Base-by-base conservation (phyloP, 2,113 vertebrate species). In the Synodontis membranacea region DNA sequence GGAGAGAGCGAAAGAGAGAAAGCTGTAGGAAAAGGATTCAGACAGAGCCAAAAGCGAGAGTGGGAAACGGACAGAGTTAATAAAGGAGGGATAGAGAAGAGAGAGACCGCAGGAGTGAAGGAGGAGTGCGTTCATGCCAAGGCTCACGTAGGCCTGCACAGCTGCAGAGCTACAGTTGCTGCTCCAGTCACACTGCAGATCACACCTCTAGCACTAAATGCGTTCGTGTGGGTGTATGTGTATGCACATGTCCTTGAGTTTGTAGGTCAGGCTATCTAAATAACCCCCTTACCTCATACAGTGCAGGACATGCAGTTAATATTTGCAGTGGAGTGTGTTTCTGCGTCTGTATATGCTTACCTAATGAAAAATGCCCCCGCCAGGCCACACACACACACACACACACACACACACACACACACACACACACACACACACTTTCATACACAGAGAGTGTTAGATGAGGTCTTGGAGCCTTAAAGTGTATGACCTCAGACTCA, bases 61-160 rank as follows among this genome's bases (percentile, higher is more conserved):
- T 23, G 60, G 76, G 75, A 80, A 78, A 83, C 52, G 23, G 70
- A 44, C 80, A 76, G 74, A 48, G 80, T 80, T 64, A 62, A 79
- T 83, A 34, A 80, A 85, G 56, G 85, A 58, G 81, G 50, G 75
- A 83, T 82, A 58, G 54, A 84, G 34, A 75, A 23, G 58, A 72
- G 76, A 19, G 80, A 80, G 64, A 76, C 64, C 44, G 72, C 60
- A 25, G 64, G 54, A 86, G 82, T 37, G 80, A 84, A 72, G 56
- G 70, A 83, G 70, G 48, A 88, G 84, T 84, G 86, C 54, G 87
- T 90, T 86, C 89, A 83, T 90, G 89, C 84, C 87, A 88, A 74
- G 58, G 72, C 86, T 88, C 89, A 90, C 89, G 89, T 90, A 90
- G 86, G 83, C 89, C 89, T 78, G 86, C 89, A 90, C 89, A 90